Evolutionary conservation across 2,888 invertebrate species (phyloP), one percentile per base, ranked within the genome.

Genomic region (Tolmerus cingulatus): DNA sequence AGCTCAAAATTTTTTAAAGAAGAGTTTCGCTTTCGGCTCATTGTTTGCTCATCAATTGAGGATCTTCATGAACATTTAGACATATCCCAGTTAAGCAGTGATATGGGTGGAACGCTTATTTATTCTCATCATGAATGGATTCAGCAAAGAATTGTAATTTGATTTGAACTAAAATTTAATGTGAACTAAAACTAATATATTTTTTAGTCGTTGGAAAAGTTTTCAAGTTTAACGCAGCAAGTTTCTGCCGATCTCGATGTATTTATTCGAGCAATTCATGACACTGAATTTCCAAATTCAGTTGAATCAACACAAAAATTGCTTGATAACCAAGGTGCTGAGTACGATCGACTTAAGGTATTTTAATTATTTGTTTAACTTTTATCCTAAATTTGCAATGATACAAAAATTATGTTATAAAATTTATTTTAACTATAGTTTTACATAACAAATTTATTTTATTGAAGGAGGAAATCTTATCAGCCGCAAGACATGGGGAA

Each of bases 71-170:
- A 97, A 88, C 96, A 97, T 91, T 94, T 99, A 88, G 97, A 97
- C 90, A 94, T 95, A 89, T 95, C 95, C 89, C 97, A 98, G 92
- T 93, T 99, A 89, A 98, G 98, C 0, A 94, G 95, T 43, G 98
- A 98, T 91, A 94, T 99, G 88, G 98, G 97, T 3, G 99, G 99
- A 1, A 95, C 95, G 88, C 93, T 99, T 89, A 95, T 96, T 88
- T 99, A 98, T 93, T 97, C 97, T 90, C 98, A 99, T 92, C 95
- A 97, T 87, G 97, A 98, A 91, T 99, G 99, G 99, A 98, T 99
- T 91, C 97, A 98, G 91, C 98, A 99, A 92, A 95, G 99, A 94
- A 97, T 98, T 93, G 98, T 99, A 93, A 95, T 96, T 93, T 43
- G 2, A 55, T 66, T 23, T 37, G 30, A 12, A 30, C 1, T 9